phyloP scores from a whole-genome alignment of 2,113 vertebrate species.

The Petromus typicus region DNA sequence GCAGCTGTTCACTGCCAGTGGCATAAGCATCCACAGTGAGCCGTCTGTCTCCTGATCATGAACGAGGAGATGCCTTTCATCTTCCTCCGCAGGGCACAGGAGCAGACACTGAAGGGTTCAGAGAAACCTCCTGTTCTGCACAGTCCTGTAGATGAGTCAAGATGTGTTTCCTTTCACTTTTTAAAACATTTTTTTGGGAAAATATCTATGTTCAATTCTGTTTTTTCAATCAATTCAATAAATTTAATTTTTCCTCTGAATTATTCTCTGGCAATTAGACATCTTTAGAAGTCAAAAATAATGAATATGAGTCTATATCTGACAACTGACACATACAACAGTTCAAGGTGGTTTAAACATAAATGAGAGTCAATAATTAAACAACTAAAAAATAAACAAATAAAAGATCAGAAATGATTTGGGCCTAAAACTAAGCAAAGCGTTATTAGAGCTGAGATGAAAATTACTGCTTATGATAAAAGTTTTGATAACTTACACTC shows the following conservation, averaged over 20 bases:
- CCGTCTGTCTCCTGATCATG: not conserved
- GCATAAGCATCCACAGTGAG: not conserved
- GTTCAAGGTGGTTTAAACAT: not conserved
- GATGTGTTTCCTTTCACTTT: not conserved
- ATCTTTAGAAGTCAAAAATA: not conserved
- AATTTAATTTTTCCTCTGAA: not conserved
- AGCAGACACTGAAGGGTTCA: not conserved
- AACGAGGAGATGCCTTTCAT: fast-evolving
- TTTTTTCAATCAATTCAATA: not conserved
- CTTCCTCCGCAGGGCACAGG: not conserved
- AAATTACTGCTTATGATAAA: not conserved
- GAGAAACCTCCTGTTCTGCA: not conserved
- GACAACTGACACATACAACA: not conserved
- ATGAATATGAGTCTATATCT: not conserved
- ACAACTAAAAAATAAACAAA: not conserved
- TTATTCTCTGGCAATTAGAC: not conserved
- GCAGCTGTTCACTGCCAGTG: not conserved
- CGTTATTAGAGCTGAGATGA: not conserved
- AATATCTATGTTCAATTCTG: not conserved
- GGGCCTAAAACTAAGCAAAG: not conserved
- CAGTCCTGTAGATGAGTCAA: not conserved
- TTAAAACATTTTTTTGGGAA: not conserved
- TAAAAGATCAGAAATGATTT: not conserved
- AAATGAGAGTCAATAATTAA: not conserved
- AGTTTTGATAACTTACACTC: not conserved